These are phyloP conservation scores for Neotragus pygmaeus DNA, from an alignment of 2,113 vertebrate species.

Conservation along the genomic window DNA sequence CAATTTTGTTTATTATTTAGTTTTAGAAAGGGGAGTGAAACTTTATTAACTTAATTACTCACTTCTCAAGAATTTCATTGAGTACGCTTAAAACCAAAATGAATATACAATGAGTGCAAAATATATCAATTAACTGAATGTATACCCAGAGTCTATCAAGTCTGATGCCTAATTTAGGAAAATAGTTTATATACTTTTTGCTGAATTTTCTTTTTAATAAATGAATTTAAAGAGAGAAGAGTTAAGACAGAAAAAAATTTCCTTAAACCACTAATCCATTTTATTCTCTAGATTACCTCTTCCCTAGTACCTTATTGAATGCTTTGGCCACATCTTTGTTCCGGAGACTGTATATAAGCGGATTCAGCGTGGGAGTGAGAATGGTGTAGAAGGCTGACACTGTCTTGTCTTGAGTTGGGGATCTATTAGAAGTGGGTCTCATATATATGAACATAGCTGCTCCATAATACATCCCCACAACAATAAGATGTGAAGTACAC, in stretches of 20 bases:
- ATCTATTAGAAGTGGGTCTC: not conserved
- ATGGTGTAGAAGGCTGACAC: not conserved
- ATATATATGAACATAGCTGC: constrained; percentile 25
- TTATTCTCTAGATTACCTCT: not conserved
- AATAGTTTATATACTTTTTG: not conserved
- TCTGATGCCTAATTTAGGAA: not conserved
- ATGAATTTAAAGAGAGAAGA: not conserved
- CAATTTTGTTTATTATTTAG: not conserved
- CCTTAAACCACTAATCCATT: not conserved
- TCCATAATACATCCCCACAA: not conserved
- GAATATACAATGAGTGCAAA: not conserved
- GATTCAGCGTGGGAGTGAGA: not conserved
- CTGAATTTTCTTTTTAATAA: not conserved
- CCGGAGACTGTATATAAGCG: not conserved
- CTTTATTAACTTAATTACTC: not conserved
- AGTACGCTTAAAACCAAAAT: not conserved
- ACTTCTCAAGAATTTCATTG: not conserved
- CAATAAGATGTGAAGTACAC: constrained; percentile 16
- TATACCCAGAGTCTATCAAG: not conserved
- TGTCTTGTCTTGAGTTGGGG: not conserved
- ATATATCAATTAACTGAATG: not conserved
- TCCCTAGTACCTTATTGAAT: not conserved
- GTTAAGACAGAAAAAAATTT: not conserved
- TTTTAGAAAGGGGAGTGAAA: not conserved
- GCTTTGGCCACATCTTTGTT: not conserved